These are phyloP conservation scores for Metopolophium dirhodum DNA, from an alignment of 1,140 invertebrate species.

Conservation along the genomic window DNA sequence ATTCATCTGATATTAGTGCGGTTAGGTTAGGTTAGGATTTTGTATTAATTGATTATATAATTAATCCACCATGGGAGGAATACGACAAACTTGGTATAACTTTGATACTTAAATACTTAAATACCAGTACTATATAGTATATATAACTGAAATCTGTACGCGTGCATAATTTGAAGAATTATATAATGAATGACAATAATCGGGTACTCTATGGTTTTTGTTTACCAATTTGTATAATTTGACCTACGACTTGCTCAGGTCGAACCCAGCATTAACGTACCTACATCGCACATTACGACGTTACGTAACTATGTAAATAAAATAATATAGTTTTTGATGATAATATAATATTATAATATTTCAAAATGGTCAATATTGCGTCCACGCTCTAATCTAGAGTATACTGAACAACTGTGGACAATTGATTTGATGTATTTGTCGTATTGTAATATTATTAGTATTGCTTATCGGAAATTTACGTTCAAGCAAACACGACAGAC, in stretches of 20 bases:
- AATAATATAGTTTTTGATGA: neutral
- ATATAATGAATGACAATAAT: neutral
- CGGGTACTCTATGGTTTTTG: neutral
- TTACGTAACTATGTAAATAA: neutral
- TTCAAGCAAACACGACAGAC: neutral
- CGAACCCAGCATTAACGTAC: neutral
- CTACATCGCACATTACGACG: neutral
- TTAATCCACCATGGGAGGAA: too few relatives aligned
- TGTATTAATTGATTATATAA: too few relatives aligned
- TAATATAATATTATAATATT: neutral
- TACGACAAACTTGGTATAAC: too few relatives aligned
- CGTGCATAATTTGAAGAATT: too few relatives aligned
- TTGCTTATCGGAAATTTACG: neutral
- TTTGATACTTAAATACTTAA: too few relatives aligned
- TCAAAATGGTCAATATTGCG: neutral
- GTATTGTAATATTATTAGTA: neutral
- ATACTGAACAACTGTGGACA: neutral
- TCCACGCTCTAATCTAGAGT: neutral
- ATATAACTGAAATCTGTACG: too few relatives aligned
- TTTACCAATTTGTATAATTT: neutral
- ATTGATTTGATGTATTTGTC: slow-evolving; percentile 9
- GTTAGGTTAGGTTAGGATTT: too few relatives aligned
- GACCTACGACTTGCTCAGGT: neutral
- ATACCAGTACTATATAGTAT: too few relatives aligned
- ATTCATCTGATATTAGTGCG: too few relatives aligned